Conservation (phyloP, 2,797 vertebrate genomes). For the Octomys mimax region DNA sequence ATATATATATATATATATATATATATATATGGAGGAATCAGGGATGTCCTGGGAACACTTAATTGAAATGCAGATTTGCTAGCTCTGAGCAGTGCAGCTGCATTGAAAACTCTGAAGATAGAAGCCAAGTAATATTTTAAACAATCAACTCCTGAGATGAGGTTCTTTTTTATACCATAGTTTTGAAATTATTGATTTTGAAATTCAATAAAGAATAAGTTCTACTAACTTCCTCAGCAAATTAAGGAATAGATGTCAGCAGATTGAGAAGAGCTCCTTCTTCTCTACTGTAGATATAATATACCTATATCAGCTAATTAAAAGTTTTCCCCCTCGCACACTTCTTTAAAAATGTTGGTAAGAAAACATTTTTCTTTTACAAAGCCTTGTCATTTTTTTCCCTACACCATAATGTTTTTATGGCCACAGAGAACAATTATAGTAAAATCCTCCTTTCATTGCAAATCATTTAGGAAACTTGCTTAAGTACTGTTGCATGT, state of each 20-base stretch:
- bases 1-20: not conserved
- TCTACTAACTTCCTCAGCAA: not conserved
- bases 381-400: constrained; percentile 3
- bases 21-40: not conserved
- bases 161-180: not conserved
- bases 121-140: not conserved
- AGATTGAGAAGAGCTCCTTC: not conserved
- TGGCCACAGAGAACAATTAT: constrained; percentile 59
- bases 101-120: not conserved
- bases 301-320: constrained; percentile 11
- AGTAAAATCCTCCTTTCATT: constrained; percentile 81
- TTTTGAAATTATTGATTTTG: not conserved
- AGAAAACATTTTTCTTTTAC: constrained; percentile 40
- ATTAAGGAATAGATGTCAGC: not conserved
- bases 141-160: not conserved
- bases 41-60: not conserved
- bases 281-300: not conserved
- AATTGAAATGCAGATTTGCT: not conserved
- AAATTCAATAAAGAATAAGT: not conserved
- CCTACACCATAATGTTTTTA: constrained; percentile 62
- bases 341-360: not conserved
- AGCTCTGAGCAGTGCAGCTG: not conserved
- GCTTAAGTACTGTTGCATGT: constrained; percentile 77
- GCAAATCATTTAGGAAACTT: constrained; percentile 82
- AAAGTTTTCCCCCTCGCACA: not conserved